Conservation (phyloP, 1,140 invertebrate genomes). For the Drosophila serrata region DNA sequence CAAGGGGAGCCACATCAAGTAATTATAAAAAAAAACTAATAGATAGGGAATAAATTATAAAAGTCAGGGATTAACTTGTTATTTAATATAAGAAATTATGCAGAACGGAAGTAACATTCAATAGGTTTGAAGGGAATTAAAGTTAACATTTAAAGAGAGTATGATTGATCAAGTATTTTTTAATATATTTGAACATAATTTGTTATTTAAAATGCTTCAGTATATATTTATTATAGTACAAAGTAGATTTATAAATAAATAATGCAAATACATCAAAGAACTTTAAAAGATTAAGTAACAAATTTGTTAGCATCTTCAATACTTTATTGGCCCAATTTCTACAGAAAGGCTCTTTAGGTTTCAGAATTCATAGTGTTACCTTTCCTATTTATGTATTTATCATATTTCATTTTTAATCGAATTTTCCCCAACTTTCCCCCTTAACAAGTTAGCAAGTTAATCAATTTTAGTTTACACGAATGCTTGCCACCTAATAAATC, state of each 20-base stretch:
- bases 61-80: neutral
- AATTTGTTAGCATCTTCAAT: neutral
- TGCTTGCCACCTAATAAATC: slow-evolving; percentile 39
- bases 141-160: fast-evolving
- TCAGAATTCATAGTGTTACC: too few relatives aligned
- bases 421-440: neutral
- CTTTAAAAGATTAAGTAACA: neutral
- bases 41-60: neutral
- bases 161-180: neutral
- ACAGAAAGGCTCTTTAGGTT: neutral
- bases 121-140: too few relatives aligned
- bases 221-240: too few relatives aligned
- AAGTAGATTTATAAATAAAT: neutral
- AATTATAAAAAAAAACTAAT: neutral
- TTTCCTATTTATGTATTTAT: neutral
- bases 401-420: neutral
- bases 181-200: too few relatives aligned
- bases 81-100: neutral
- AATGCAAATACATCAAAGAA: neutral
- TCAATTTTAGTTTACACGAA: slow-evolving; percentile 21
- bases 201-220: too few relatives aligned
- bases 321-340: neutral
- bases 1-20: neutral
- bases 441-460: slow-evolving; percentile 11
- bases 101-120: neutral